Evolutionary conservation across 2,113 vertebrate genomes (phyloP).

Genomic region (Caretta caretta): DNA sequence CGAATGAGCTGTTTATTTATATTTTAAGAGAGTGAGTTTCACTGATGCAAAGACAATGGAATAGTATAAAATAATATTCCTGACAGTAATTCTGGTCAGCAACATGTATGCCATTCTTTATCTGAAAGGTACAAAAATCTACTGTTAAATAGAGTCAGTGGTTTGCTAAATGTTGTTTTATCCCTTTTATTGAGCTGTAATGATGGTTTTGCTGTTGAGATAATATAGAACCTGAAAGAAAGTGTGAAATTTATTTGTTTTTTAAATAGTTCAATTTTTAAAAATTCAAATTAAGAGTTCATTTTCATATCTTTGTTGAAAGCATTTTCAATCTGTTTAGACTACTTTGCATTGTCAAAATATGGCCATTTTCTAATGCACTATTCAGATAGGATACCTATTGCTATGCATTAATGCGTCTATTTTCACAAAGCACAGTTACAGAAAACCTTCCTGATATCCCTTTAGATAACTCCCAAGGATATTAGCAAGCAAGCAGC

Average conservation of each 20-base stretch:
- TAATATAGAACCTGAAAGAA: not conserved
- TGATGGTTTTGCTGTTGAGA: not conserved
- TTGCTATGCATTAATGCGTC: not conserved
- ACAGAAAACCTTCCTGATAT: not conserved
- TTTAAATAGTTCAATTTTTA: not conserved
- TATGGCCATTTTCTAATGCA: fast-evolving
- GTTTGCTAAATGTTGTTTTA: not conserved
- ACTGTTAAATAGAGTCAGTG: not conserved
- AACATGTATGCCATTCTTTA: not conserved
- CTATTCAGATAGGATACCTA: not conserved
- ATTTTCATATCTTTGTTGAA: not conserved
- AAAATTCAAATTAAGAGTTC: not conserved
- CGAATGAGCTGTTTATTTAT: constrained; percentile 67
- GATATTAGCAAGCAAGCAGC: not conserved
- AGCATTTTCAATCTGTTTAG: not conserved
- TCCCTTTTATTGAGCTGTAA: not conserved
- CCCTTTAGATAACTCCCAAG: too few species aligned
- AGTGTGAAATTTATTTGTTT: not conserved
- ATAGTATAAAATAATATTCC: not conserved
- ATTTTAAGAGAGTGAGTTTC: constrained; percentile 13
- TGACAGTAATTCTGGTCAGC: not conserved
- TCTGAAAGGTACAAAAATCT: not conserved
- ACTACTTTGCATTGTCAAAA: not conserved
- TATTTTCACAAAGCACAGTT: not conserved
- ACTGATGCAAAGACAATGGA: constrained; percentile 2